These are phyloP conservation scores for Hemicentrotus pulcherrimus DNA, from an alignment of 35 echinoderm and acorn worm genomes.

Conservation along the genomic window DNA sequence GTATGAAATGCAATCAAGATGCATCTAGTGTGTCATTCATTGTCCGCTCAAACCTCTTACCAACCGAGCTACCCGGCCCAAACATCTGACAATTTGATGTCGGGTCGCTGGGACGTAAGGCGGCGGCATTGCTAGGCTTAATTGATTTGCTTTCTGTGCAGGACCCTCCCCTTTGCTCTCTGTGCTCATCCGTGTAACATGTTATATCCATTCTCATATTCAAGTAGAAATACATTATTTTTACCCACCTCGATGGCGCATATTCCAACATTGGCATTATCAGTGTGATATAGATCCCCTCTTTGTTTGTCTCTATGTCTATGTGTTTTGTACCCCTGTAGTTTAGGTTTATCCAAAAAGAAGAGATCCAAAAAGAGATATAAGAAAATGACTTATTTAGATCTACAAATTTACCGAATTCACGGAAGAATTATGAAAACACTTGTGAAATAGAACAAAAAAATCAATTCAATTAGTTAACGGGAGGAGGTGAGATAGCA, in stretches of 20 bases:
- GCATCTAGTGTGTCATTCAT: background rate
- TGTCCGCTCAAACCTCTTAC: background rate
- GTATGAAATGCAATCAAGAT: background rate
- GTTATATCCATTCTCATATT: background rate
- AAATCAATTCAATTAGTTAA: too few species aligned
- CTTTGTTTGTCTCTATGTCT: too few species aligned
- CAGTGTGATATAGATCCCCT: too few species aligned
- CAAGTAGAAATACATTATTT: background rate
- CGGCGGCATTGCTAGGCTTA: background rate
- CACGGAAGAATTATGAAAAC: too few species aligned
- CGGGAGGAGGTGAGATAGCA: too few species aligned
- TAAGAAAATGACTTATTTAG: background rate
- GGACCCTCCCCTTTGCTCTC: background rate
- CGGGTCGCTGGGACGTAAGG: background rate
- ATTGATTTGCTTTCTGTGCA: background rate
- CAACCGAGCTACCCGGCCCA: background rate
- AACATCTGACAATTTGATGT: constrained; percentile 19
- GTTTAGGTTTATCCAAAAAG: background rate
- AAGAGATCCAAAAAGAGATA: background rate
- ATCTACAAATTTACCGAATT: background rate
- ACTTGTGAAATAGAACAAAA: too few species aligned
- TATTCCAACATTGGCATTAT: background rate
- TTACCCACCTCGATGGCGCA: background rate
- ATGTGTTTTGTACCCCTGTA: background rate
- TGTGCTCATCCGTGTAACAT: background rate